Percentiles rank a stretch among this genome's conserved stretches.
phyloP scores from a whole-genome alignment of 2,113 vertebrate genomes.

The Phocoena phocoena region DNA sequence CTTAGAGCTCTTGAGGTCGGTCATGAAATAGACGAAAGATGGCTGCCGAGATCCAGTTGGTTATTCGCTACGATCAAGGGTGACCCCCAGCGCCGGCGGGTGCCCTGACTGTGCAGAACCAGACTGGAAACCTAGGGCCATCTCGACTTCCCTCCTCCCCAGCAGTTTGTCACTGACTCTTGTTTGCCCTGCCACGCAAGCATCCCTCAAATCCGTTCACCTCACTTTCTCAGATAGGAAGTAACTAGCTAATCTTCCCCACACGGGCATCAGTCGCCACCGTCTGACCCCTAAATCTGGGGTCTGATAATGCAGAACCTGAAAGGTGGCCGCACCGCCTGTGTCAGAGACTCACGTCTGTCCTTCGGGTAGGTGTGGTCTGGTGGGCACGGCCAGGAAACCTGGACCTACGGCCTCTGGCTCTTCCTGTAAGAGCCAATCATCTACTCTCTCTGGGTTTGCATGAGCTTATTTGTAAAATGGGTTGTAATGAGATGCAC shows the following conservation, averaged over 20 bases:
- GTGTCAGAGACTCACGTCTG: neutral
- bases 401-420: neutral
- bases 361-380: neutral
- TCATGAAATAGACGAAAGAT: neutral
- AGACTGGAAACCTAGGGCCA: neutral
- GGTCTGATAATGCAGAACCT: neutral
- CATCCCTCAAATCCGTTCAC: neutral
- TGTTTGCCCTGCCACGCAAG: neutral
- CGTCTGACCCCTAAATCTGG: neutral
- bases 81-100: neutral
- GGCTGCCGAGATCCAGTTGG: neutral
- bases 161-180: neutral
- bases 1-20: neutral
- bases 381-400: neutral
- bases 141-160: too few relatives aligned
- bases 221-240: neutral
- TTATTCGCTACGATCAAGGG: neutral
- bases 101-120: neutral
- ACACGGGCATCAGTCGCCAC: accelerated
- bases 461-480: neutral
- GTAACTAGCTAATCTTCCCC: neutral
- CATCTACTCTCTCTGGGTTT: neutral
- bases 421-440: neutral
- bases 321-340: neutral
- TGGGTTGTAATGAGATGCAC: neutral